Percentiles rank a stretch among this genome's conserved stretches.
Evolutionary conservation across 2,113 vertebrate genomes (phyloP).

Genomic region (Apteryx owenii): DNA sequence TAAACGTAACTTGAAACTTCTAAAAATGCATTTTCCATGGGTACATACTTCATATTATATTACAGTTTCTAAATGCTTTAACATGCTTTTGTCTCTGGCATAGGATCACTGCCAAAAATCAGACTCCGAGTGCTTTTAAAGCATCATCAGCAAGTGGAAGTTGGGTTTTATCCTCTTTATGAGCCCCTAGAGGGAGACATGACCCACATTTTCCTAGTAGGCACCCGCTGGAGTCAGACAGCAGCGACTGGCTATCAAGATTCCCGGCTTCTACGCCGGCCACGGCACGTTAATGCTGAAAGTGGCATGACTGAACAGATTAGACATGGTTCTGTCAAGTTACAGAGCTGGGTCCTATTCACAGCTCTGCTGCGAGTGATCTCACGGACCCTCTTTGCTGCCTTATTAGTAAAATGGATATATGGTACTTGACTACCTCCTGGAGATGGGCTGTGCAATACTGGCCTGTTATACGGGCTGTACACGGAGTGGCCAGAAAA

Average conservation of each 20-base stretch:
- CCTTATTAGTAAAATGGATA: background rate
- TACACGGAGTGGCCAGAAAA: accelerated
- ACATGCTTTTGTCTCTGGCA: background rate
- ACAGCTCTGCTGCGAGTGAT: background rate
- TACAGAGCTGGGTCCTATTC: background rate
- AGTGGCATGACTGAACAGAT: accelerated
- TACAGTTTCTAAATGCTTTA: background rate
- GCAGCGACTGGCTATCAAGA: background rate
- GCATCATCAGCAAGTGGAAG: background rate
- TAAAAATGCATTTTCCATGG: background rate
- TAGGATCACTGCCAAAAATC: too few relatives aligned
- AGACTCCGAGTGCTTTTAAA: accelerated
- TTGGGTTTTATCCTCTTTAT: background rate
- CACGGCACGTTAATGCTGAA: background rate
- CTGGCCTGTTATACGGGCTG: background rate
- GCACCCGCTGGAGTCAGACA: background rate
- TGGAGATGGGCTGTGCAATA: accelerated
- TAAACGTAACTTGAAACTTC: background rate
- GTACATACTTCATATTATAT: accelerated
- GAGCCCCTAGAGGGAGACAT: conserved; percentile 68
- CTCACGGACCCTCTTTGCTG: background rate
- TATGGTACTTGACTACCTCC: accelerated
- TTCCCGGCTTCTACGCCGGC: background rate
- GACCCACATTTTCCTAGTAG: conserved; percentile 44
- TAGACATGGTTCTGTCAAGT: accelerated